Evolutionary conservation across 2,113 vertebrate genomes (phyloP).

Genomic region (Malurus alboscapulatus): DNA sequence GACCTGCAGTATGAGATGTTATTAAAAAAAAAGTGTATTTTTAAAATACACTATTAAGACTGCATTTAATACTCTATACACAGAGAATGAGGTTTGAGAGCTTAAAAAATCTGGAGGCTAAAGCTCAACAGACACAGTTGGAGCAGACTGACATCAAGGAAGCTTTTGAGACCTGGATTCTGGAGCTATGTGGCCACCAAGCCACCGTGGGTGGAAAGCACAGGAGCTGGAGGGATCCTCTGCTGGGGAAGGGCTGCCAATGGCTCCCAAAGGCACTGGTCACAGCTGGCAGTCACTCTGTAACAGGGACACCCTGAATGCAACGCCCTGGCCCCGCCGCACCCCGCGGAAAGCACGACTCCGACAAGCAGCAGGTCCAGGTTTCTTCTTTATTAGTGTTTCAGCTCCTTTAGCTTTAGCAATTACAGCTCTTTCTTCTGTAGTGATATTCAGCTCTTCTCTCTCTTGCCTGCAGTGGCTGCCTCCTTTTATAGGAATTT

Average conservation of each 20-base stretch:
- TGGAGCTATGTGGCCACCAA: not conserved
- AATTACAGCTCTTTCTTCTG: too few species aligned
- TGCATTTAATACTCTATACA: not conserved
- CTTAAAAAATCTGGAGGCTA: not conserved
- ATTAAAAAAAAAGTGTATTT: not conserved
- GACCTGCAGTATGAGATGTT: not conserved
- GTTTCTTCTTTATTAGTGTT: too few species aligned
- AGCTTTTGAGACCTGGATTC: not conserved
- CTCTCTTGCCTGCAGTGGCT: too few species aligned
- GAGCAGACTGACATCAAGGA: not conserved
- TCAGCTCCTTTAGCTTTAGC: too few species aligned
- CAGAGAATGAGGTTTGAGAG: not conserved
- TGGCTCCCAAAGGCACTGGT: not conserved
- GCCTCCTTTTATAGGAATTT: too few species aligned
- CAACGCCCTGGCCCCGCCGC: too few species aligned
- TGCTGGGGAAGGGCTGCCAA: not conserved
- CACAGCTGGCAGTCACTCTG: not conserved
- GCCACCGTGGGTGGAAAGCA: accelerated
- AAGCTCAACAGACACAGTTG: not conserved
- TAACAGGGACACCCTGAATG: not conserved
- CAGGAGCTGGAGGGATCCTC: not conserved
- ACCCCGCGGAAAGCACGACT: too few species aligned
- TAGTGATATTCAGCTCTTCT: too few species aligned
- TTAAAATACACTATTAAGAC: not conserved
- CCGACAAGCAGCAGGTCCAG: too few species aligned